Evolutionary conservation across 2,888 invertebrate species (phyloP), one percentile per base, ranked within the genome.

Genomic region (Adelognathus sp.): DNA sequence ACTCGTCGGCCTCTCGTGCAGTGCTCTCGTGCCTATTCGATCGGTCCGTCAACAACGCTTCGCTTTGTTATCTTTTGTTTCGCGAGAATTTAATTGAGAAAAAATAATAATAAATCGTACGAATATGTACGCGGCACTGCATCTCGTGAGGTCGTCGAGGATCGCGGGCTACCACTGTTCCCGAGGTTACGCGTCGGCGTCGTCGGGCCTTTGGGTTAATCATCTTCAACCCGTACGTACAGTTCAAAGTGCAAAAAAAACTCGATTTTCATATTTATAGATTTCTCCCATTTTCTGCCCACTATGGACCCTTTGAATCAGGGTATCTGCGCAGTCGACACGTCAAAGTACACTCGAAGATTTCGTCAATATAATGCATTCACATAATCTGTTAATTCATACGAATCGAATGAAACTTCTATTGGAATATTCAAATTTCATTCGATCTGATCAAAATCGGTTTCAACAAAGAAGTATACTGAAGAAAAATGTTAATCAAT

Each of bases 171-270:
- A 69, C 36, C 63, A 52, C 18, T 78, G 63, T 29, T 39, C 76
- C 56, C 64, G 72, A 27, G 83, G 83, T 74, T 76, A 83, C 71
- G 82, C 81, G 31, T 92, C 90, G 60, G 91, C 90, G 58, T 87
- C 89, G 1, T 84, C 87, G 11, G 88, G 89, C 52, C 80, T 90
- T 58, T 90, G 90, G 90, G 76, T 90, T 29, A 88, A 91, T 7
- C 89, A 88, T 79, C 78, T 88, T 56, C 89, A 89, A 79, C 84
- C 88, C 76, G 92, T 92, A 89, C 83, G 91, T 89, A 82, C 21
- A 29, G 33, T 54, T 6, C 11, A 50, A 31, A 46, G 33, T 56
- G 16, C 3, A 39, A 64, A 29, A 14, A 44, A 58, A 14, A 41
- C 16, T 50, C 41, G 14, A 33, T 36, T 24, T n/a, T 24, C 2